A percentile compares a stretch with the other conserved stretches of the same genome.
These are phyloP conservation scores for Morpho achilles DNA, from an alignment of 2,888 invertebrate genomes.

Conservation along the genomic window DNA sequence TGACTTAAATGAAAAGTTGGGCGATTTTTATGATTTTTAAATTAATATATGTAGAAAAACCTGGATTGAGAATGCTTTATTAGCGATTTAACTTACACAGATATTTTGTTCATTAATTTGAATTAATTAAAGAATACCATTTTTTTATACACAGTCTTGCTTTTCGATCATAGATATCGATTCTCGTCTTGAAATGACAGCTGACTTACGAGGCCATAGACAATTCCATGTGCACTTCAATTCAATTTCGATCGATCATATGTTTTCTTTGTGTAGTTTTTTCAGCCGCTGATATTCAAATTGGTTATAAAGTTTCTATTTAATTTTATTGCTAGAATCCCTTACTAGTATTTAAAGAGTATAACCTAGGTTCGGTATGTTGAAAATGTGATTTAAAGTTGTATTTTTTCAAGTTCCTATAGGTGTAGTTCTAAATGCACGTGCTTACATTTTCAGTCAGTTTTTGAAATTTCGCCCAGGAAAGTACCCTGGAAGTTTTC, in stretches of 20 bases:
- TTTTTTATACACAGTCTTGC: too few species aligned
- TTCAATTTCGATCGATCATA: constrained; percentile 74
- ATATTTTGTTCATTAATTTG: too few species aligned
- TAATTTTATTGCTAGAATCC: constrained; percentile 29
- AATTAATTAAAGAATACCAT: too few species aligned
- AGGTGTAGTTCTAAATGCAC: constrained; percentile 68
- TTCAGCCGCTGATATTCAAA: constrained; percentile 77
- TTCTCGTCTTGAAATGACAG: constrained; percentile 33
- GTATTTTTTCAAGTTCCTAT: constrained; percentile 36
- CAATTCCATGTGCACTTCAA: constrained; percentile 74
- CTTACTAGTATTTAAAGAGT: constrained; percentile 29
- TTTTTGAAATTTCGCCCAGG: constrained; percentile 50
- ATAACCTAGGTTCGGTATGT: constrained; percentile 1
- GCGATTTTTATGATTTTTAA: too few species aligned
- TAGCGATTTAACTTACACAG: too few species aligned
- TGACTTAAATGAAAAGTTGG: too few species aligned
- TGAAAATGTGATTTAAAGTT: constrained; percentile 8
- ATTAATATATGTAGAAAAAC: too few species aligned
- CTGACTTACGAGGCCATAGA: constrained; percentile 45
- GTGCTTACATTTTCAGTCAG: constrained; percentile 72
- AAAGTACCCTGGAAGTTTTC: constrained; percentile 28
- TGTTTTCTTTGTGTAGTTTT: constrained; percentile 79
- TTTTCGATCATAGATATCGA: constrained; percentile 6
- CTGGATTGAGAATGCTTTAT: too few species aligned
- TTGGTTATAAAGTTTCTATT: constrained; percentile 59